Evolutionary conservation across 2,113 vertebrate genomes (phyloP).

Genomic region (Gila orcuttii): DNA sequence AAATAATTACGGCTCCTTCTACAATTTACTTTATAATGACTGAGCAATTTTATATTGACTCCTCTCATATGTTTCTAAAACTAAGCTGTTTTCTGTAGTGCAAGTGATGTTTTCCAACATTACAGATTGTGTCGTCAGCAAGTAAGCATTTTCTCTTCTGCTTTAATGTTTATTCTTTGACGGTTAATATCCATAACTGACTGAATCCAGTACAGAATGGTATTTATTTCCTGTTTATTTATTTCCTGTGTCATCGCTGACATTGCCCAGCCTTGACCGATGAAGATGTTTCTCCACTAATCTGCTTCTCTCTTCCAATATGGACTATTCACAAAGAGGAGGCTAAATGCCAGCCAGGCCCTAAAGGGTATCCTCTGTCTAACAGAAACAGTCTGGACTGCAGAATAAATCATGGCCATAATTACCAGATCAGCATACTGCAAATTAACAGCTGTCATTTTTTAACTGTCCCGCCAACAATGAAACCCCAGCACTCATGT

Average conservation of each 20-base stretch:
- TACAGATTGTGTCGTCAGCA: background rate
- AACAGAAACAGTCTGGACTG: slow-evolving; percentile 26
- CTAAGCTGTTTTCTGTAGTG: background rate
- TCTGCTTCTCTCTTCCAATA: slow-evolving; percentile 5
- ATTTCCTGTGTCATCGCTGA: background rate
- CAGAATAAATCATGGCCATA: slow-evolving; percentile 35
- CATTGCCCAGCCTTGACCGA: slow-evolving; percentile 3
- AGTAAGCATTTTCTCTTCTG: slow-evolving; percentile 18
- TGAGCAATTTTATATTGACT: background rate
- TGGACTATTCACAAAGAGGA: slow-evolving; percentile 27
- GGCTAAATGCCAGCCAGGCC: slow-evolving; percentile 30
- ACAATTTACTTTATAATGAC: background rate
- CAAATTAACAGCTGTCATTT: slow-evolving; percentile 47
- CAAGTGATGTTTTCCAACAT: background rate
- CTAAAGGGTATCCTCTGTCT: slow-evolving; percentile 36
- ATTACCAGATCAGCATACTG: slow-evolving; percentile 49
- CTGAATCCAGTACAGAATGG: background rate
- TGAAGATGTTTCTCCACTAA: slow-evolving; percentile 29
- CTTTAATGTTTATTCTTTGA: background rate
- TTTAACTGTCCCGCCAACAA: slow-evolving; percentile 29
- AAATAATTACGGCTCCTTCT: background rate
- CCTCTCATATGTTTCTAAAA: background rate
- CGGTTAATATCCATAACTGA: background rate
- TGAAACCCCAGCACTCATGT: slow-evolving; percentile 25
- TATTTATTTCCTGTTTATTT: slow-evolving; percentile 15